phyloP scores from a whole-genome alignment of 2,113 vertebrate genomes.

The Plotosus lineatus region DNA sequence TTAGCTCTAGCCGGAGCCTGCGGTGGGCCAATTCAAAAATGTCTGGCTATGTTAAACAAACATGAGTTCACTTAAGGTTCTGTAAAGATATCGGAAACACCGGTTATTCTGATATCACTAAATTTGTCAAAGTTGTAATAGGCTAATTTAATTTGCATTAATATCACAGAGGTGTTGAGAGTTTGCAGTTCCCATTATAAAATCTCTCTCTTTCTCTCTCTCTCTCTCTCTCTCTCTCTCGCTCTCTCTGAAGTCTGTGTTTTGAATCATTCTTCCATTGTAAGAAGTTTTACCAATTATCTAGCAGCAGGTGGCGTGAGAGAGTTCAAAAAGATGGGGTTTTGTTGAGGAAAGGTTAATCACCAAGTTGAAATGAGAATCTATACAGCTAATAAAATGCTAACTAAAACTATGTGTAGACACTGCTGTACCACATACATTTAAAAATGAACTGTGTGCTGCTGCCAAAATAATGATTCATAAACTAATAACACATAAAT shows the following conservation, averaged over 20 bases:
- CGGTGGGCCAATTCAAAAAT: slow-evolving; percentile 35
- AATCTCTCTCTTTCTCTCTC: neutral
- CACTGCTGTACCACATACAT: neutral
- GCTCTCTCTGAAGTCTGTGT: neutral
- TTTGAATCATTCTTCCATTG: neutral
- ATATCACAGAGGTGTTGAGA: neutral
- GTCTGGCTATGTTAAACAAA: slow-evolving; percentile 18
- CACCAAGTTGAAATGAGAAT: neutral
- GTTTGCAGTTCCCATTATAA: neutral
- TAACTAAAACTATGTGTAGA: neutral
- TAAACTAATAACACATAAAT: neutral
- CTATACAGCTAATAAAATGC: neutral
- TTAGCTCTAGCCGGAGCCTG: slow-evolving; percentile 32
- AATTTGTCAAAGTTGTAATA: neutral
- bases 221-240: no score
- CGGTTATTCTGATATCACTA: slow-evolving; percentile 1
- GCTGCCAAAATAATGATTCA: neutral
- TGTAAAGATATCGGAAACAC: neutral
- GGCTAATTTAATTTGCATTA: slow-evolving; percentile 11
- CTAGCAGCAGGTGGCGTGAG: slow-evolving; percentile 47
- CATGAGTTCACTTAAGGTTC: slow-evolving; percentile 19
- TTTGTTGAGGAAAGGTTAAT: neutral
- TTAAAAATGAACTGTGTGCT: neutral
- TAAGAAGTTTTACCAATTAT: neutral
- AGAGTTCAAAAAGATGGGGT: slow-evolving; percentile 12